Evolutionary conservation across 2,888 invertebrate genomes (phyloP).

Genomic region (Epirrhoe alternata): DNA sequence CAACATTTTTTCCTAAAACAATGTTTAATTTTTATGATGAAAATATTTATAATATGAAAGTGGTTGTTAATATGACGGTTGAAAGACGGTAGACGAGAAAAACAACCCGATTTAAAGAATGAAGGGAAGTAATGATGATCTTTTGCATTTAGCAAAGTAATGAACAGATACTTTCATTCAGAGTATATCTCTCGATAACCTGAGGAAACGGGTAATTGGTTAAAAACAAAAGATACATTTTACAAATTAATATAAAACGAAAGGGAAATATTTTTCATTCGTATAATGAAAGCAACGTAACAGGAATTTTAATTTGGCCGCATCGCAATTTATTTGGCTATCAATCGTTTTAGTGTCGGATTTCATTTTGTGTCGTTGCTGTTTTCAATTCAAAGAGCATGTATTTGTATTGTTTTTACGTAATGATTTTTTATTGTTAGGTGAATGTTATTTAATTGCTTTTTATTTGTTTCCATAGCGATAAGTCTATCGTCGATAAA

Average conservation of each 20-base stretch:
- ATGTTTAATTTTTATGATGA: too few relatives aligned
- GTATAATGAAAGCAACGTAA: slow-evolving; percentile 28
- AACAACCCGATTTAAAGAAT: too few relatives aligned
- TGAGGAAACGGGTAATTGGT: neutral
- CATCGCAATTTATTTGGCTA: slow-evolving; percentile 40
- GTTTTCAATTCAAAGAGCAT: slow-evolving; percentile 44
- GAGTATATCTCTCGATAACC: too few relatives aligned
- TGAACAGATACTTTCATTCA: too few relatives aligned
- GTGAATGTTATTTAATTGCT: neutral
- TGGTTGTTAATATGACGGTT: too few relatives aligned
- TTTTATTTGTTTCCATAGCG: neutral
- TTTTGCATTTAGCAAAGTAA: too few relatives aligned
- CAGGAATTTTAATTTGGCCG: slow-evolving; percentile 39
- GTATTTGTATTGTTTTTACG: slow-evolving; percentile 43
- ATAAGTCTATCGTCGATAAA: neutral
- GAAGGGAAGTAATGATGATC: too few relatives aligned
- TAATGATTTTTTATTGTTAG: slow-evolving; percentile 39
- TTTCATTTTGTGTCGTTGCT: slow-evolving; percentile 43
- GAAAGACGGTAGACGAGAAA: too few relatives aligned
- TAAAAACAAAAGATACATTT: neutral
- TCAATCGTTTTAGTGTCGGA: slow-evolving; percentile 42
- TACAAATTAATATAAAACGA: slow-evolving; percentile 6
- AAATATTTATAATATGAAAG: too few relatives aligned
- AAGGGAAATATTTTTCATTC: slow-evolving; percentile 17
- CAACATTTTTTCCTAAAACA: too few relatives aligned